Evolutionary conservation across 2,797 vertebrate genomes (phyloP).

Genomic region (Lemur catta): DNA sequence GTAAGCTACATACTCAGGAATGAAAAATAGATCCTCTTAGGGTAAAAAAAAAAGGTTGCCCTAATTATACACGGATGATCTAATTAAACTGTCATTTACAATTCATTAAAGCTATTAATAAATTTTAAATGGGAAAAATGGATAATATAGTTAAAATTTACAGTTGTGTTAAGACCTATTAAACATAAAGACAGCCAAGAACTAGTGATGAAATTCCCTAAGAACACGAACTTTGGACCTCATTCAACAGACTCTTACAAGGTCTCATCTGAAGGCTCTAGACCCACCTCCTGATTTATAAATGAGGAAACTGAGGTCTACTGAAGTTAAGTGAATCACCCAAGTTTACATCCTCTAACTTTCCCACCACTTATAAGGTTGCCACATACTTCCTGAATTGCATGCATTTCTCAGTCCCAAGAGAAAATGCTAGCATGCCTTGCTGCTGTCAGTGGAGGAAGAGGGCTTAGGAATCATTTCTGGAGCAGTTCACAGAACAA

Average conservation of each 20-base stretch:
- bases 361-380: not conserved
- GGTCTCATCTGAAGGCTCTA: not conserved
- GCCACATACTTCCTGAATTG: conserved; percentile 27
- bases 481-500: not conserved
- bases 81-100: conserved; percentile 51
- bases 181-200: conserved; percentile 43
- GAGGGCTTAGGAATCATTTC: not conserved
- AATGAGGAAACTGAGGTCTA: conserved; percentile 60
- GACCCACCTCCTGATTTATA: not conserved
- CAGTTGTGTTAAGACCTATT: conserved; percentile 7
- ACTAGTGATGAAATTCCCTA: not conserved
- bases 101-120: conserved; percentile 53
- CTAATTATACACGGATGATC: conserved; percentile 59
- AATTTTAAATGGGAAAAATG: conserved; percentile 20
- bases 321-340: not conserved
- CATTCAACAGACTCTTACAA: not conserved
- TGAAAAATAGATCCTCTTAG: conserved; percentile 37
- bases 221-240: conserved; percentile 8
- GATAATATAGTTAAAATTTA: conserved; percentile 16
- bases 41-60: not conserved
- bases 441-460: not conserved
- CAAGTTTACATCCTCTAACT: not conserved
- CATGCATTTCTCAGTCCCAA: not conserved
- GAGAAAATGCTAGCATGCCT: not conserved
- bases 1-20: conserved; percentile 17